Evolutionary conservation across 2,113 vertebrate species (phyloP), one percentile per base, ranked within the genome.

Genomic region (Dipodomys spectabilis): DNA sequence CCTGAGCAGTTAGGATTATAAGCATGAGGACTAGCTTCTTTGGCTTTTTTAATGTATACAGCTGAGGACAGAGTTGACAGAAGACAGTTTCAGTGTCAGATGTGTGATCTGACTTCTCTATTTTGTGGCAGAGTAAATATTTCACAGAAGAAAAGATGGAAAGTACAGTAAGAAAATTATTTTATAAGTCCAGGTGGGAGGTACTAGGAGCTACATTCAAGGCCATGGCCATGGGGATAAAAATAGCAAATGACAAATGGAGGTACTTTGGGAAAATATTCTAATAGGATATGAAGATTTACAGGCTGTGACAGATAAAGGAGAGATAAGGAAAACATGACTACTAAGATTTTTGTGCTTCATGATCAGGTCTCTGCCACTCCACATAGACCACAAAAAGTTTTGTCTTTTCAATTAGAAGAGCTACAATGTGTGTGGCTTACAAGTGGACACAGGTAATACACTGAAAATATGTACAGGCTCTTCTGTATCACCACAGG

Each of bases 61-160:
- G 4, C 0, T n/a, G 23, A 30, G 57, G 57, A 20, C 8, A 3
- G 15, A 19, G 15, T 22, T 16, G 4, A 1, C 3, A 22, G 62
- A 80, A 45, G 45, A 79, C 3, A 80, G 23, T 22, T 65, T 57
- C 53, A 57, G 53, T 57, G 53, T 18, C 53, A 57, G 53, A 57
- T 57, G 53, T 57, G 16, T 57, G 53, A 57, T 57, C 53, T 57
- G 53, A 57, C 15, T 57, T 57, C 53, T 57, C 53, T 15, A 57
- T 16, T 73, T 35, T 69, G 27, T 4, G 15, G n/a, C 65, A 84
- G 53, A 65, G 49, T n/a, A 23, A 81, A 88, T 86, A 67, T 44
- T 68, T 1, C n/a, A 71, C 0, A 11, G 60, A 60, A 74, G 69
- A 86, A 80, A 88, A 57, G 68, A 15, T 0, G 4, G 23, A 89